phyloP scores from a whole-genome alignment of 1,140 invertebrate species.

The Panagrolaimus sp. region DNA sequence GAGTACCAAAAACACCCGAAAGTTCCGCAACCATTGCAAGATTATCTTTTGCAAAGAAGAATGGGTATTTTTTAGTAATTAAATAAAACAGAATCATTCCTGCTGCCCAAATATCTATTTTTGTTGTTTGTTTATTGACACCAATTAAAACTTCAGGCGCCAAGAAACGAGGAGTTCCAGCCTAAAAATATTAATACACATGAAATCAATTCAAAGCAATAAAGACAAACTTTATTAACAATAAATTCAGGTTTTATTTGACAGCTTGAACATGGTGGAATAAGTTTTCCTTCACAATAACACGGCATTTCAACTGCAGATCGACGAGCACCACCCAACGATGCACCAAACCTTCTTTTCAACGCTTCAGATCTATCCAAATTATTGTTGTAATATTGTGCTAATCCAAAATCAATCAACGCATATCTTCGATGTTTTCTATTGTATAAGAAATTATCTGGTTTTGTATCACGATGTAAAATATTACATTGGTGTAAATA shows the following conservation, averaged over 20 bases:
- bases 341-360: background rate
- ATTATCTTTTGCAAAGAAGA: background rate
- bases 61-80: conserved; percentile 5
- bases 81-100: conserved; percentile 3
- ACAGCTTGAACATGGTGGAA: background rate
- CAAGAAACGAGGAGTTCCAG: background rate
- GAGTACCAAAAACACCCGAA: background rate
- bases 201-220: background rate
- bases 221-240: conserved; percentile 2
- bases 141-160: background rate
- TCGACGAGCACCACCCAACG: background rate
- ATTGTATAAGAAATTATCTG: conserved; percentile 7
- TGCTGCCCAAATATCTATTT: conserved; percentile 8
- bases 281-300: background rate
- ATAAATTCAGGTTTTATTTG: background rate
- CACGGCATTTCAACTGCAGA: background rate
- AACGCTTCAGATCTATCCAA: background rate
- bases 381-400: background rate
- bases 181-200: background rate
- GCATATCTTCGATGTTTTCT: background rate
- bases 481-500: conserved; percentile 1
- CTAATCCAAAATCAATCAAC: conserved; percentile 14
- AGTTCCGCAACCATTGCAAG: conserved; percentile 3
- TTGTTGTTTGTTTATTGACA: conserved; percentile 2
- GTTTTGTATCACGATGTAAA: conserved; percentile 10